Evolutionary conservation across 1,140 invertebrate genomes (phyloP).

Genomic region (Neelides sp.): DNA sequence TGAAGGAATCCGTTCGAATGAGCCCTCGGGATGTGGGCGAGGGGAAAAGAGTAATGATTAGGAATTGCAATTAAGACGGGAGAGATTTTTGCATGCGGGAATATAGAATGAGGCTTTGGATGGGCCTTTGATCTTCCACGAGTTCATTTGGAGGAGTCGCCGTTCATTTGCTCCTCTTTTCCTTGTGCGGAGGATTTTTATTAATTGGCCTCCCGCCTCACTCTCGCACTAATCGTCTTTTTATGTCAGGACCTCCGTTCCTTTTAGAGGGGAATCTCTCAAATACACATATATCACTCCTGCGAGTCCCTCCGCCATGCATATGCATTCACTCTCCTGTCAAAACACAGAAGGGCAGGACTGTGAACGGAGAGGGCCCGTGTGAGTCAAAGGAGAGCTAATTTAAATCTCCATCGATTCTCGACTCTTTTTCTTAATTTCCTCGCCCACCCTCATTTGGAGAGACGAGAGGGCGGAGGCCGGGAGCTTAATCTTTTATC

Average conservation of each 20-base stretch:
- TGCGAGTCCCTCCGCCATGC: not conserved
- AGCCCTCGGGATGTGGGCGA: no score
- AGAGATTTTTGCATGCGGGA: conserved; percentile 24
- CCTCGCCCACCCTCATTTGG: conserved; percentile 4
- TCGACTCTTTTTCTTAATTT: conserved; percentile 26
- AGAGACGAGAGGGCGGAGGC: no score
- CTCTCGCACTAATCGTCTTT: conserved; percentile 25
- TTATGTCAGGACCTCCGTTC: no score
- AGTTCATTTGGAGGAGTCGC: no score
- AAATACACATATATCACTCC: not conserved
- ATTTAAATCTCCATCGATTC: conserved; percentile 29
- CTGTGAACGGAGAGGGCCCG: not conserved
- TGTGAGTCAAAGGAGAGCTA: conserved; percentile 14
- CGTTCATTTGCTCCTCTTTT: conserved; percentile 17
- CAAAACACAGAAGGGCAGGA: not conserved
- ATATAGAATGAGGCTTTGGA: not conserved
- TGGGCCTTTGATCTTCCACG: conserved; percentile 17
- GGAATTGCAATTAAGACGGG: conserved; percentile 27
- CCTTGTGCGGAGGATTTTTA: conserved; percentile 19
- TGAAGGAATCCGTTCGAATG: no score
- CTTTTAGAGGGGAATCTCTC: conserved; percentile 8
- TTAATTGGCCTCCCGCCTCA: conserved; percentile 21
- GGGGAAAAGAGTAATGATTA: conserved; percentile 16
- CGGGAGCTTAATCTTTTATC: no score
- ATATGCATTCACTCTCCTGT: not conserved